A percentile compares a stretch with the other conserved stretches of the same genome.
Conservation (phyloP, 1,140 invertebrate species). For the Paraescarpia echinospica region DNA sequence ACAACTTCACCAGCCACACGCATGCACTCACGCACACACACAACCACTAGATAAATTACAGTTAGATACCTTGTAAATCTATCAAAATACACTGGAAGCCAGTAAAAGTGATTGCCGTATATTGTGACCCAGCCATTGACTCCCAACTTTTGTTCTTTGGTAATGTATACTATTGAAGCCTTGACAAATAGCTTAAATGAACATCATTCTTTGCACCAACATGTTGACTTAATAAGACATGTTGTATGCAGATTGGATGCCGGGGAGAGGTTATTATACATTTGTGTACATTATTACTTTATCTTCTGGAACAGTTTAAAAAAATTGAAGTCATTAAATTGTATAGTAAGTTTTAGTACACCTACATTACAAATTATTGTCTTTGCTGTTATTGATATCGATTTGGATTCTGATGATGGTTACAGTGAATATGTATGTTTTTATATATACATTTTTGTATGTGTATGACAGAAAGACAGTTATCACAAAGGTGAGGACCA, state of each 20-base stretch:
- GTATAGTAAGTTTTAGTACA: not conserved
- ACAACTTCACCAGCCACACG: too few relatives aligned
- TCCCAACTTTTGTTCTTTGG: not conserved
- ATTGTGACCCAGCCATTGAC: not conserved
- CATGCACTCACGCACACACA: not conserved
- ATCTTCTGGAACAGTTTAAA: too few relatives aligned
- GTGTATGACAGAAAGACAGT: slow-evolving; percentile 36
- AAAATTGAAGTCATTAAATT: too few relatives aligned
- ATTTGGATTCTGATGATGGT: not conserved
- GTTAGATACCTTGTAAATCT: not conserved
- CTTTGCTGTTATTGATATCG: not conserved
- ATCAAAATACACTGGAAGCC: not conserved
- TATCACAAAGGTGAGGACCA: slow-evolving; percentile 41
- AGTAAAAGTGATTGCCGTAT: not conserved
- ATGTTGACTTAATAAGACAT: too few relatives aligned
- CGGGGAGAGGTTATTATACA: too few relatives aligned
- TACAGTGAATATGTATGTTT: not conserved
- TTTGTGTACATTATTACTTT: too few relatives aligned
- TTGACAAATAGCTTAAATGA: not conserved
- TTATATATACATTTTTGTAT: not conserved
- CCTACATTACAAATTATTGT: not conserved
- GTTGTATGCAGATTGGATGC: too few relatives aligned
- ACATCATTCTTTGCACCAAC: too few relatives aligned
- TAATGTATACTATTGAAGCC: not conserved
- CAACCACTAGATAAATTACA: not conserved